phyloP scores from a whole-genome alignment of 2,888 invertebrate species.

The Campopleginae sp. region DNA sequence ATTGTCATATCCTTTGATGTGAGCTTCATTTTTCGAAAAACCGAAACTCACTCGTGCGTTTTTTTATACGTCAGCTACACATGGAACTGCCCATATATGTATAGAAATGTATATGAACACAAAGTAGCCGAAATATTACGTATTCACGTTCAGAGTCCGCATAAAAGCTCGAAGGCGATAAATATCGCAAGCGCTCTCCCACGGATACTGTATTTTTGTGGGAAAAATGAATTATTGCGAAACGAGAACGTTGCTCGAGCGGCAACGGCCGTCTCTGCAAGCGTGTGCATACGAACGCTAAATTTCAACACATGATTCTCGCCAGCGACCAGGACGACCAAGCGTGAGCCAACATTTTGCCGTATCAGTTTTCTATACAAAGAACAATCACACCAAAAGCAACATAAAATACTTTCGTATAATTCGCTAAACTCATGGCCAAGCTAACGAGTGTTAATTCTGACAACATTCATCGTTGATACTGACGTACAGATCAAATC shows the following conservation, averaged over 20 bases:
- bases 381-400: slow-evolving; percentile 19
- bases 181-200: slow-evolving; percentile 58
- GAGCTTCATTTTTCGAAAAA: not conserved
- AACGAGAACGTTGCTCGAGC: slow-evolving; percentile 34
- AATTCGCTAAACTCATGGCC: slow-evolving; percentile 16
- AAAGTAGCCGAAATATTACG: slow-evolving; percentile 57
- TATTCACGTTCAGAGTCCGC: slow-evolving; percentile 61
- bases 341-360: slow-evolving; percentile 19
- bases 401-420: slow-evolving; percentile 6
- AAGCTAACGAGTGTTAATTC: not conserved
- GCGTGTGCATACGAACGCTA: slow-evolving; percentile 31
- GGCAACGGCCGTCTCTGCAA: slow-evolving; percentile 1
- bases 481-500: not conserved
- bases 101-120: slow-evolving; percentile 21
- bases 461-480: not conserved
- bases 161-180: slow-evolving; percentile 66
- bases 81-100: not conserved
- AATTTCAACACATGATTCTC: slow-evolving; percentile 20
- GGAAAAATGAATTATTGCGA: slow-evolving; percentile 65
- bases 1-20: not conserved
- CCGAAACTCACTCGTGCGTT: not conserved
- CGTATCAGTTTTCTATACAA: slow-evolving; percentile 22
- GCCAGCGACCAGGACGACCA: not conserved
- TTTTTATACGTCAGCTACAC: not conserved
- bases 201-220: slow-evolving; percentile 58